Evolutionary conservation across 2,888 invertebrate species (phyloP), one percentile per base, ranked within the genome.

Genomic region (Quadroppia sp.): DNA sequence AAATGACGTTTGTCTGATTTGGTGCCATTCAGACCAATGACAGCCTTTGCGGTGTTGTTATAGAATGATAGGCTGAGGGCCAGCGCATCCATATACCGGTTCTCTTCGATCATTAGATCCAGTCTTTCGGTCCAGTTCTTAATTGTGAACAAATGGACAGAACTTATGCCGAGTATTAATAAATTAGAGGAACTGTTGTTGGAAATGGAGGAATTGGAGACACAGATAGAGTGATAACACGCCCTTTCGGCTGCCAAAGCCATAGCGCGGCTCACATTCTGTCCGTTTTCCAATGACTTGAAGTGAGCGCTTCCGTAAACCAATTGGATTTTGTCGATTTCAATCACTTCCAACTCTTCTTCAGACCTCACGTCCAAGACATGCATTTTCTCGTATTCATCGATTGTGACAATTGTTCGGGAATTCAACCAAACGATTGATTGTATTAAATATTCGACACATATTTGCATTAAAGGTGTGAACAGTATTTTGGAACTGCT

Each of bases 221-320:
- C 20, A 53, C 28, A 30, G 30, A 90, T 84, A 74, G 89, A 89
- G 81, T 89, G 89, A 80, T 89, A 90, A 80, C 90, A 90, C 0
- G 90, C 90, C 77, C 87, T 84, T 82, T 89, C 89, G 11, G 88
- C 90, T 72, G 89, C 89, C 76, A 87, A 82, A 0, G 89, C 89
- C 87, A 92, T 86, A 15, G 91, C 91, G 82, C 87, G 86, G 81
- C 89, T 89, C 76, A 90, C 98, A 81, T 94, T 94, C 0, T 97
- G 96, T 7, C 98, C 98, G 0, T 97, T 97, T 76, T 95, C 94
- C 53, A 96, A 85, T 0, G 91, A 97, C 85, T 94, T 88, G 81
- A 90, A 92, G 82, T 90, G 92, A 59, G 92, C 91, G 42, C 92
- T 91, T 61, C 90, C 89, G 80, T 93, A 94, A 0, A 93, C 91